These are phyloP conservation scores for Heliconius erato DNA, from an alignment of 2,888 invertebrate genomes.

Conservation along the genomic window DNA sequence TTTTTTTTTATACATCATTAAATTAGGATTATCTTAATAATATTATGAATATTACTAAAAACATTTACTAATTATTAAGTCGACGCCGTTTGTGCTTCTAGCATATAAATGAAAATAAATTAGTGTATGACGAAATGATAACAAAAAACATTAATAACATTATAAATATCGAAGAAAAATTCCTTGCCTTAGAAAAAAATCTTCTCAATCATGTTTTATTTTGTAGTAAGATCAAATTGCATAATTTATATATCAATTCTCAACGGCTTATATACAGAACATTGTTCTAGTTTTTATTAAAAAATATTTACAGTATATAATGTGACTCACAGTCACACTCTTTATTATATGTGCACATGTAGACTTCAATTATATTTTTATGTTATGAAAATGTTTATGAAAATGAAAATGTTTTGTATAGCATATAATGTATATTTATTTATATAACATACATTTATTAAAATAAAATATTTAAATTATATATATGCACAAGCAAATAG, in stretches of 20 bases:
- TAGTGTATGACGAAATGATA: neutral
- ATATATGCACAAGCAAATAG: too few species aligned
- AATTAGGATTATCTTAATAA: neutral
- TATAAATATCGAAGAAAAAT: neutral
- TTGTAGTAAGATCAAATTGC: neutral
- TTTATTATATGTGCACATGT: too few species aligned
- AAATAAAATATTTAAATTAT: too few species aligned
- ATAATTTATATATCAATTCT: neutral
- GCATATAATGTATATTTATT: too few species aligned
- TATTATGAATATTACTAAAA: neutral
- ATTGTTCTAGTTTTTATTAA: neutral
- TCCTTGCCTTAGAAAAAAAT: neutral
- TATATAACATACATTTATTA: too few species aligned
- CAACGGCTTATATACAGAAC: neutral
- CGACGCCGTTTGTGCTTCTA: neutral
- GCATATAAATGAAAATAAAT: neutral
- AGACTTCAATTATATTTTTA: too few species aligned
- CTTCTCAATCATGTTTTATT: neutral
- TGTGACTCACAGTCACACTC: too few species aligned
- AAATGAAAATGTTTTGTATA: too few species aligned
- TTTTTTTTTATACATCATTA: neutral
- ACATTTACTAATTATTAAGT: neutral
- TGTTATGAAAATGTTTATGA: too few species aligned
- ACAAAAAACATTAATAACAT: neutral
- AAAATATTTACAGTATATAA: too few species aligned